These are phyloP conservation scores for Platorchestia sp. DNA, from an alignment of 1,140 invertebrate genomes.

Conservation along the genomic window DNA sequence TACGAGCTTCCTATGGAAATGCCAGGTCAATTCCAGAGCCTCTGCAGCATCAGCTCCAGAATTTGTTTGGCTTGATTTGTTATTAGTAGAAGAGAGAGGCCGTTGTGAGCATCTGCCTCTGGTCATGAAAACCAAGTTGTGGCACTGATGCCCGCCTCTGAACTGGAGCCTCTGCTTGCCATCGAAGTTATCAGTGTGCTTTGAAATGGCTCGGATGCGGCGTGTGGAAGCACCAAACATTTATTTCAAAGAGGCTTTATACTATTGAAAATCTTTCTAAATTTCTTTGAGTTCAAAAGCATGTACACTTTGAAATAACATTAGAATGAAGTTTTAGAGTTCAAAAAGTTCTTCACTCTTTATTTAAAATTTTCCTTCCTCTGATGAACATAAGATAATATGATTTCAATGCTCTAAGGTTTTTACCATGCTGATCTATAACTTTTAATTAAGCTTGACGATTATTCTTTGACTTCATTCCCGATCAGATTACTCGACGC, in stretches of 20 bases:
- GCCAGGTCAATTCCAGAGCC: background rate
- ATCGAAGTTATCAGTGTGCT: background rate
- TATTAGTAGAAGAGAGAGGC: background rate
- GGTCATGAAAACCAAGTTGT: background rate
- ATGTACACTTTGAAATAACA: background rate
- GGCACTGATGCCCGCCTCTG: background rate
- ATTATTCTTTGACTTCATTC: background rate
- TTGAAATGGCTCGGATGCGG: background rate
- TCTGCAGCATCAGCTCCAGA: background rate
- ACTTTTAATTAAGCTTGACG: background rate
- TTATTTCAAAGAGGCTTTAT: background rate
- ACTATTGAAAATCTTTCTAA: background rate
- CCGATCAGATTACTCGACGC: no score
- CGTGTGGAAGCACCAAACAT: background rate
- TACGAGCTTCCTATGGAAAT: conserved; percentile 16
- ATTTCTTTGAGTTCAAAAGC: no score
- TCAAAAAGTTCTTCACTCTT: background rate
- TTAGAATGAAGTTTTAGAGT: background rate
- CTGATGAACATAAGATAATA: no score
- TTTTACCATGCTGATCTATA: background rate
- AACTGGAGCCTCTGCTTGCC: background rate
- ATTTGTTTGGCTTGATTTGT: conserved; percentile 16
- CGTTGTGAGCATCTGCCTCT: background rate
- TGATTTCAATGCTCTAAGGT: background rate
- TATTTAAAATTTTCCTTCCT: background rate